Evolutionary conservation across 2,797 vertebrate species (phyloP).

Genomic region (Clarias fuscus): DNA sequence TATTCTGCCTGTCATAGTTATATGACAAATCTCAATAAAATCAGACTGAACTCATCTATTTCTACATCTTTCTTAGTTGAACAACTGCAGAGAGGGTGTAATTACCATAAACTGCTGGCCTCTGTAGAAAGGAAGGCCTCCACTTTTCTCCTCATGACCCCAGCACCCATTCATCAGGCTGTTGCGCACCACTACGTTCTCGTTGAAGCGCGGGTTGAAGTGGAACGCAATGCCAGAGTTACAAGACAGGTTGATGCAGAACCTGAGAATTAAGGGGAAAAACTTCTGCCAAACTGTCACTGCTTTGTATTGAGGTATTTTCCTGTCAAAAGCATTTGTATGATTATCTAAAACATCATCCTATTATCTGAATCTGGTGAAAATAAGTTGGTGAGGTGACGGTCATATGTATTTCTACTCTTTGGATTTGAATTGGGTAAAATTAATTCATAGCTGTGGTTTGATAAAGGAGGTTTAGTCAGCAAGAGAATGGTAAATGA

Average conservation of each 20-base stretch:
- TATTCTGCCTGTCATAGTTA: too few relatives aligned
- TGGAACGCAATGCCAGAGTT: conserved; percentile 46
- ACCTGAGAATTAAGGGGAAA: conserved; percentile 28
- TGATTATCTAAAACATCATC: not conserved
- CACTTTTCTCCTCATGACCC: too few relatives aligned
- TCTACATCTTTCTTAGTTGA: too few relatives aligned
- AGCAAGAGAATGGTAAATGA: not conserved
- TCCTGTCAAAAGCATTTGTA: not conserved
- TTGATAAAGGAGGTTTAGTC: not conserved
- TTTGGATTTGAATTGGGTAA: not conserved
- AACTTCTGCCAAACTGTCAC: not conserved
- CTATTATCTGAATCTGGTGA: not conserved
- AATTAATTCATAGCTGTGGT: not conserved
- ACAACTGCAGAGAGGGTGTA: too few relatives aligned
- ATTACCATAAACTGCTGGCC: too few relatives aligned
- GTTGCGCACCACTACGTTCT: conserved; percentile 34
- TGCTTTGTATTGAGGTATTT: not conserved
- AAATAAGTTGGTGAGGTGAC: not conserved
- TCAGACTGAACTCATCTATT: too few relatives aligned
- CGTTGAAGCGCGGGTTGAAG: conserved; percentile 49
- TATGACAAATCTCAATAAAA: too few relatives aligned
- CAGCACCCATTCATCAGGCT: too few relatives aligned
- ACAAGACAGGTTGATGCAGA: conserved; percentile 50
- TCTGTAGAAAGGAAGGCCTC: too few relatives aligned
- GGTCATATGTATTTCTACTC: not conserved